phyloP scores from a whole-genome alignment of 2,797 vertebrate species.

The Platyrinchus mystaceus region DNA sequence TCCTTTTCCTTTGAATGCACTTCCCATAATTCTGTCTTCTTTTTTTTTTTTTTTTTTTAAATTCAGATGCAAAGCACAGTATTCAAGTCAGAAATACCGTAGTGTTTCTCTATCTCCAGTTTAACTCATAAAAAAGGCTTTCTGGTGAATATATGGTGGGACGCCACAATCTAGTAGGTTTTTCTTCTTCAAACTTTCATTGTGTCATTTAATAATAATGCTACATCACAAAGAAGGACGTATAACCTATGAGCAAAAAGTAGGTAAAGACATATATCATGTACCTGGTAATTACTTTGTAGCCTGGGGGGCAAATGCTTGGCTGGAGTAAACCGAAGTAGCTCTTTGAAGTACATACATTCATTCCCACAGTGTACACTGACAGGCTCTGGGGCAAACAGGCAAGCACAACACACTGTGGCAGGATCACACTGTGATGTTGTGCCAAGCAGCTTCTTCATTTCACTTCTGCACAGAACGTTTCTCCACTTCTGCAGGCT shows the following conservation, averaged over 20 bases:
- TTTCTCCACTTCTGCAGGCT: neutral
- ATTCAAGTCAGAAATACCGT: neutral
- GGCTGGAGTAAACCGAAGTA: neutral
- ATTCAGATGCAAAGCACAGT: neutral
- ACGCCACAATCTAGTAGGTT: fast-evolving
- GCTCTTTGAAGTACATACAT: neutral
- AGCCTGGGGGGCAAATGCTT: neutral
- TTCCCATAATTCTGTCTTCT: neutral
- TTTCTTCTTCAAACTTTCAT: neutral
- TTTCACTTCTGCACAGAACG: neutral
- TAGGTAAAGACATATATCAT: neutral
- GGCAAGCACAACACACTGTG: neutral
- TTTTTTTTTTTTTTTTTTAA: neutral
- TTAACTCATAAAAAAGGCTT: neutral
- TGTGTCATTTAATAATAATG: neutral
- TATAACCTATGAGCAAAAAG: neutral
- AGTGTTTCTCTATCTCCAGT: neutral
- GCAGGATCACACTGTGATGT: slow-evolving; percentile 1
- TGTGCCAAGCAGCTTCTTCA: neutral
- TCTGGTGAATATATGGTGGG: neutral
- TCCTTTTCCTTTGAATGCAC: neutral
- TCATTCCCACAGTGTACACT: neutral
- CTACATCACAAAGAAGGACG: neutral
- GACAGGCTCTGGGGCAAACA: neutral
- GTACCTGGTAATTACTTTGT: neutral